Evolutionary conservation across 2,888 invertebrate genomes (phyloP).

Genomic region (Cheiracanthium punctorium): DNA sequence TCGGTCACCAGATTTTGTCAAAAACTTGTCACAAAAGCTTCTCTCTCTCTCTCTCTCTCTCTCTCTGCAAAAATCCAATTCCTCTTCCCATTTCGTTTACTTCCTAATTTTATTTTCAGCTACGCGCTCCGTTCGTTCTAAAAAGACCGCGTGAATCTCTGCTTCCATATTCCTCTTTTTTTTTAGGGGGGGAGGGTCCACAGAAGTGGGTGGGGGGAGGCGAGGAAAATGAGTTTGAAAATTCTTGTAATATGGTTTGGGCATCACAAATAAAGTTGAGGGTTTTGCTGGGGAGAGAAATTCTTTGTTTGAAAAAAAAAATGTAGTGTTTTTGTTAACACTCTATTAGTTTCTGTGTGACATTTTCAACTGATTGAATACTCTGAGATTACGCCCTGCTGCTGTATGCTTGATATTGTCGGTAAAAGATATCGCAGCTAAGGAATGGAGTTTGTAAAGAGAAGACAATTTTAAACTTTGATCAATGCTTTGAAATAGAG

Average conservation of each 20-base stretch:
- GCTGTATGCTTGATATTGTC: no score
- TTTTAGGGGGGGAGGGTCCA: no score
- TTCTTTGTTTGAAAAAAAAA: no score
- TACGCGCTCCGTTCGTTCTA: constrained; percentile 5
- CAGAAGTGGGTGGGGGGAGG: not conserved
- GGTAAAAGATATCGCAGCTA: no score
- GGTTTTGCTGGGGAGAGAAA: not conserved
- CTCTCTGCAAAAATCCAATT: constrained; percentile 52
- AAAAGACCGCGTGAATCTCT: not conserved
- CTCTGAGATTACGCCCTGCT: no score
- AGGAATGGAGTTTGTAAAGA: no score
- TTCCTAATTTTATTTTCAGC: constrained; percentile 64
- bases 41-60: no score
- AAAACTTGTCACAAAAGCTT: constrained; percentile 61
- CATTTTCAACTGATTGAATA: no score
- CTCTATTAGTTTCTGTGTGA: no score
- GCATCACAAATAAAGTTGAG: not conserved
- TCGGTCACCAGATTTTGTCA: constrained; percentile 60
- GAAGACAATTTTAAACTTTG: no score
- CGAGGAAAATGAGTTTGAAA: constrained; percentile 34
- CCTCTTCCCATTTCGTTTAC: constrained; percentile 37
- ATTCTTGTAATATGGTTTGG: constrained; percentile 28
- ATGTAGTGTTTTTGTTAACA: no score
- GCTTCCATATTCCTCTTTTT: not conserved
- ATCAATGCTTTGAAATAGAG: no score